These are phyloP conservation scores for Cephalophus harveyi DNA, from an alignment of 2,113 vertebrate genomes.

Conservation along the genomic window DNA sequence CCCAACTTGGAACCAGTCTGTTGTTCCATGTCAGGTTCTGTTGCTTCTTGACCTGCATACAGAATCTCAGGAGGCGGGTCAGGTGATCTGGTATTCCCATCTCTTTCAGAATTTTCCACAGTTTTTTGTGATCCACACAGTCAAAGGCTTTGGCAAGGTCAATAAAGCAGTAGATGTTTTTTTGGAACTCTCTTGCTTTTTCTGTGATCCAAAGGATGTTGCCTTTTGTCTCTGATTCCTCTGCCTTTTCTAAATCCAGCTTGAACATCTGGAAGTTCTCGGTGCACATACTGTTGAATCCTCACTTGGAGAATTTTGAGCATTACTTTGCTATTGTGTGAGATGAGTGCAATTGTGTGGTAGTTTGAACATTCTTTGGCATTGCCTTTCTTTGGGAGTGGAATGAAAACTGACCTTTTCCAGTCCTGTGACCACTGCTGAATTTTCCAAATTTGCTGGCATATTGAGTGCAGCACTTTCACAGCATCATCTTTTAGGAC, in stretches of 20 bases:
- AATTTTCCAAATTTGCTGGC: background rate
- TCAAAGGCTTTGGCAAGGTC: background rate
- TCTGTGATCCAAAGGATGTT: background rate
- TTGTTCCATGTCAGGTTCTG: background rate
- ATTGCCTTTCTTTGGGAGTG: background rate
- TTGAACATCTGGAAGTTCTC: background rate
- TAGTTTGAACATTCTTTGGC: background rate
- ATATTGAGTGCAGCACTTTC: background rate
- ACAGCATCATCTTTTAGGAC: background rate
- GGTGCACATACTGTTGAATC: background rate
- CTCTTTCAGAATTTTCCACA: background rate
- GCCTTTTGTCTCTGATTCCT: background rate
- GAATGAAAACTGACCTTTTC: background rate
- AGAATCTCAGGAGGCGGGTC: background rate
- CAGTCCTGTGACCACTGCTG: background rate
- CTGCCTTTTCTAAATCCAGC: background rate
- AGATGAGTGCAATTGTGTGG: background rate
- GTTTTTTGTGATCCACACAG: background rate
- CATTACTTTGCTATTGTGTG: background rate
- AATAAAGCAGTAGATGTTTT: background rate
- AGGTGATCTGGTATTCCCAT: background rate
- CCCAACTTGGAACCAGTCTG: background rate
- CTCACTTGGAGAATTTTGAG: background rate
- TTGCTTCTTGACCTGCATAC: background rate
- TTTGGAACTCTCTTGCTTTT: background rate